A percentile compares a stretch with the other conserved stretches of the same genome.
Evolutionary conservation across 2,888 invertebrate species (phyloP).

Genomic region (Pollenia labialis): DNA sequence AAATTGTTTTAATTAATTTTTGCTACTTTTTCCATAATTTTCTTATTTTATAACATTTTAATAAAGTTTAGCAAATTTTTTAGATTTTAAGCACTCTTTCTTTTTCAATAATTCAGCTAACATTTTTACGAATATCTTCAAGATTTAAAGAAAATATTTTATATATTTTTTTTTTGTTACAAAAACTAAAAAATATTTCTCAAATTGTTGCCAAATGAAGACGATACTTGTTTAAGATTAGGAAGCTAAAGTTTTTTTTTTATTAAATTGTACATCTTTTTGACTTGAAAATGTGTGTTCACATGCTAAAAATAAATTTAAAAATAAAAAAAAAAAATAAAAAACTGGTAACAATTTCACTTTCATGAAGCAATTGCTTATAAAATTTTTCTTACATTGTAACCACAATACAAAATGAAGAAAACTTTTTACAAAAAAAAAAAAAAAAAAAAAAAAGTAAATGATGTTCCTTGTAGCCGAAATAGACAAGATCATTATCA

Average conservation of each 20-base stretch:
- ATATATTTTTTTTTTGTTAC: neutral
- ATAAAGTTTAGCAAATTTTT: no score
- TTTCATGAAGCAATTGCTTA: slow-evolving; percentile 50
- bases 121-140: no score
- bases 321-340: neutral
- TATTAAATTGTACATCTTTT: slow-evolving; percentile 18
- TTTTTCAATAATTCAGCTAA: no score
- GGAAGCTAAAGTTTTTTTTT: slow-evolving; percentile 7
- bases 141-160: no score
- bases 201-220: slow-evolving; percentile 6
- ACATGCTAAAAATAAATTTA: slow-evolving; percentile 18
- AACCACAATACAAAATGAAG: slow-evolving; percentile 39
- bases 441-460: slow-evolving; percentile 28
- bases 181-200: no score
- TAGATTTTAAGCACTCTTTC: no score
- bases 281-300: neutral
- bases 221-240: slow-evolving; percentile 37
- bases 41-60: no score
- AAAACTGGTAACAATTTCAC: slow-evolving; percentile 60
- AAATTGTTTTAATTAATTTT: no score
- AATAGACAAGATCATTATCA: slow-evolving; percentile 69
- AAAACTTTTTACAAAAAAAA: slow-evolving; percentile 12
- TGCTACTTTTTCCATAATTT: no score
- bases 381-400: slow-evolving; percentile 31
- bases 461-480: slow-evolving; percentile 58